phyloP scores from a whole-genome alignment of 2,888 invertebrate genomes.

The Lathronympha strigana region DNA sequence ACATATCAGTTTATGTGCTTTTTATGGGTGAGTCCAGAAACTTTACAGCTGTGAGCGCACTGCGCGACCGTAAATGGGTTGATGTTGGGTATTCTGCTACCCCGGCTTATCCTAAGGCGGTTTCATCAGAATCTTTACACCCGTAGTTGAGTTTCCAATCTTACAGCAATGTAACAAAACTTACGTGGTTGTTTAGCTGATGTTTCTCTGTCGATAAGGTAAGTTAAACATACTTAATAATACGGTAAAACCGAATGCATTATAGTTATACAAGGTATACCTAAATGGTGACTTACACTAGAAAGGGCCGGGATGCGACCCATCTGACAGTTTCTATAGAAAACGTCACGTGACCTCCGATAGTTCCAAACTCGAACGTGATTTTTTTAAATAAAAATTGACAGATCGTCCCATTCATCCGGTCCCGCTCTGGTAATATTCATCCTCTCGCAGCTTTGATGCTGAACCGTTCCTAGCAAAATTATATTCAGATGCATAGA shows the following conservation, averaged over 20 bases:
- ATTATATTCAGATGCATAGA: too few relatives aligned
- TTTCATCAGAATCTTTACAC: slow-evolving; percentile 47
- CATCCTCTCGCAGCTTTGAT: too few relatives aligned
- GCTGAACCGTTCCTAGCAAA: too few relatives aligned
- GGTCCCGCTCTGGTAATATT: too few relatives aligned
- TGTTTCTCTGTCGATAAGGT: not conserved
- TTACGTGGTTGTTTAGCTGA: not conserved
- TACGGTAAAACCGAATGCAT: not conserved
- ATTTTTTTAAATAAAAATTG: too few relatives aligned
- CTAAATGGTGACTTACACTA: too few relatives aligned
- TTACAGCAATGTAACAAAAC: slow-evolving; percentile 20
- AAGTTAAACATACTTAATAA: not conserved
- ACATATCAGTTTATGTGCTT: slow-evolving; percentile 59
- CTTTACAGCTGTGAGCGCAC: slow-evolving; percentile 58
- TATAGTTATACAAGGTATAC: too few relatives aligned
- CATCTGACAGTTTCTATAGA: too few relatives aligned
- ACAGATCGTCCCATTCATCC: too few relatives aligned
- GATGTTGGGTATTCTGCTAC: slow-evolving; percentile 51
- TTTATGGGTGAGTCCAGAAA: slow-evolving; percentile 59
- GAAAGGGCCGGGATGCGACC: too few relatives aligned
- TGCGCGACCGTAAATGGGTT: slow-evolving; percentile 57
- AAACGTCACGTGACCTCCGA: too few relatives aligned
- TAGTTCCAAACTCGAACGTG: too few relatives aligned
- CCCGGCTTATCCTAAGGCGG: slow-evolving; percentile 40
- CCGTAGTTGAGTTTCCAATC: slow-evolving; percentile 31